Base-by-base conservation (phyloP, 53 echinoderm and acorn worm species). In the Zoroaster sp. region DNA sequence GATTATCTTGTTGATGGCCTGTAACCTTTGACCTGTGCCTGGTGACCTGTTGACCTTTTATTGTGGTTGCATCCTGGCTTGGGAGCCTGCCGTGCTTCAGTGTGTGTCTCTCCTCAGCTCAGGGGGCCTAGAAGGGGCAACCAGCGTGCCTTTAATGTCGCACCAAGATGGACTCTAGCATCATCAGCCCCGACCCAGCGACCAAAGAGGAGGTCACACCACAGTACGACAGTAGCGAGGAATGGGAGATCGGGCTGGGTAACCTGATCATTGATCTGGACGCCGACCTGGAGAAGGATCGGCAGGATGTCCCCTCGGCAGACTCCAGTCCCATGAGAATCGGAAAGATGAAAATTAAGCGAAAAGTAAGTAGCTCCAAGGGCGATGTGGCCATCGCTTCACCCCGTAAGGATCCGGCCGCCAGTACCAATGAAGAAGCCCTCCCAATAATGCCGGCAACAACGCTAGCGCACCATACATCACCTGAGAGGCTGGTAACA, bases 171-270 rank as follows among this genome's bases (percentile, higher is more conserved):
- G 90, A 89, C 90, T 21, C 90, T 72, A 85, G 85, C 85, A 71
- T 85, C 37, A 71, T 85, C 71, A 85, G 85, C 85, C 85, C 85
- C 32, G 85, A 85, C 85, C 85, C 85, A 46, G 21, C 47, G 28
- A 35, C 71, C 49, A 89, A 82, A 81, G 90, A 89, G 74, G 90
- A 89, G 82, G 53, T 82, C 43, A 82, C 90, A 36, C 87, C 92
- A 35, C 93, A 88, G 81, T 99, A 99, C 86, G 98, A 99, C 79
- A 99, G 99, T 87, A 91, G 99, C 73, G 99, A 99, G 87, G 99
- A 99, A 91, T 99, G 99, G 99, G 96, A 99, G 91, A 99, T 99
- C 34, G 99, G 99, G 69, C 91, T 99, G 67, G 99, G 99, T 69
- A 95, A 96, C 86, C 88, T 99, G 52, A 96, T 99, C 87, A 99